A percentile compares a stretch with the other conserved stretches of the same genome.
phyloP scores from a whole-genome alignment of 35 echinoderm and acorn worm genomes.

The Eucidaris tribuloides region DNA sequence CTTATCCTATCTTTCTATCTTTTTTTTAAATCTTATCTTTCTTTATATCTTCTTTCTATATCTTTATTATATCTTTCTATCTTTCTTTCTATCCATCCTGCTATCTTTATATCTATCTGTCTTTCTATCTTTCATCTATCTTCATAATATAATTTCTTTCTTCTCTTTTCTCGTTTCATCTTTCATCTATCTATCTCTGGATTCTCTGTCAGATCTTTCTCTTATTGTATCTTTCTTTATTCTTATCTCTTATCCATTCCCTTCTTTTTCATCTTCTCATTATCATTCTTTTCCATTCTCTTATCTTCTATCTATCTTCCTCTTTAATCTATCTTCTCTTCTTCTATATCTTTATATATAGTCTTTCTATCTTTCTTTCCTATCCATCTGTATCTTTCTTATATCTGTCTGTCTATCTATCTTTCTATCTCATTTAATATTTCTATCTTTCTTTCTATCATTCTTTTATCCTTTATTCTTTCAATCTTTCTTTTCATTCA shows the following conservation, averaged over 20 bases:
- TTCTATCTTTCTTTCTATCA: too few relatives aligned
- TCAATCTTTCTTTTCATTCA: too few relatives aligned
- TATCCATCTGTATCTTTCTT: background rate
- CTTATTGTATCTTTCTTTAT: background rate
- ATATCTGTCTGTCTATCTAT: too few relatives aligned
- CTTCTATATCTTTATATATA: background rate
- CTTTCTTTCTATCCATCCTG: too few relatives aligned
- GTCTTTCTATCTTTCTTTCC: background rate
- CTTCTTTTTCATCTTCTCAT: too few relatives aligned
- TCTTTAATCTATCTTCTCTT: too few relatives aligned
- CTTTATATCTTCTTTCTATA: too few relatives aligned
- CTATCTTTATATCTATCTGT: too few relatives aligned
- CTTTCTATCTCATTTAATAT: too few relatives aligned
- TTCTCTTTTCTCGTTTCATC: background rate
- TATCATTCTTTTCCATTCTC: background rate
- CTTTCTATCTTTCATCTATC: too few relatives aligned
- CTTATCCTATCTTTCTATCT: too few relatives aligned
- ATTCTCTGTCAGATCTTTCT: background rate
- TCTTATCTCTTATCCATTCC: too few relatives aligned
- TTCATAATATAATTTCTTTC: background rate
- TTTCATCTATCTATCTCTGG: background rate
- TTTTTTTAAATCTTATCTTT: background rate
- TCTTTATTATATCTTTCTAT: background rate
- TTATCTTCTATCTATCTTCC: background rate
- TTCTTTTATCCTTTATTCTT: background rate